Percentiles rank a stretch among this genome's conserved stretches.
Evolutionary conservation across 2,797 vertebrate genomes (phyloP).

Genomic region (Poeciliopsis infans): DNA sequence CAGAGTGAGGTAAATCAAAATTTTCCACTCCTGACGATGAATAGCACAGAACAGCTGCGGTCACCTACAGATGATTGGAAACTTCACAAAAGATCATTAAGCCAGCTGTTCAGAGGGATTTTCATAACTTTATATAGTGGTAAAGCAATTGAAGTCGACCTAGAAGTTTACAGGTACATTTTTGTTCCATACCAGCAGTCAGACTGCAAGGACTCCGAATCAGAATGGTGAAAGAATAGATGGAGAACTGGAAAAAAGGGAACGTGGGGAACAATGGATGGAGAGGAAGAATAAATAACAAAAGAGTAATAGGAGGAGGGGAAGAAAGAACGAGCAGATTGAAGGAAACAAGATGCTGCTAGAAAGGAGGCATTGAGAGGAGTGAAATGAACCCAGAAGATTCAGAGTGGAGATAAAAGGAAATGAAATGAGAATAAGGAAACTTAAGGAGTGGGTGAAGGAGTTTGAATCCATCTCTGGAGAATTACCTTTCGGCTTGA

Average conservation of each 20-base stretch:
- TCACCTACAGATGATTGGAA: constrained; percentile 8
- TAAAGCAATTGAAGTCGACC: constrained; percentile 23
- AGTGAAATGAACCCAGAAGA: not conserved
- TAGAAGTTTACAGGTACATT: constrained; percentile 42
- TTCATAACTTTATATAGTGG: not conserved
- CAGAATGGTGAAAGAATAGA: constrained; percentile 47
- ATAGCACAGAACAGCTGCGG: constrained; percentile 13
- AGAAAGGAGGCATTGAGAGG: constrained; percentile 8
- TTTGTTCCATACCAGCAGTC: constrained; percentile 31
- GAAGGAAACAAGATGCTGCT: constrained; percentile 20
- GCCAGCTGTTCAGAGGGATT: constrained; percentile 4
- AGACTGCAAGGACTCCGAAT: constrained; percentile 27
- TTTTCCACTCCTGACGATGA: constrained; percentile 39
- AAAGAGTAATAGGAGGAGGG: constrained; percentile 9
- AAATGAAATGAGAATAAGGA: constrained; percentile 33
- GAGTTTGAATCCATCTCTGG: constrained; percentile 47
- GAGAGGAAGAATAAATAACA: constrained; percentile 9
- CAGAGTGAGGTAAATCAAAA: constrained; percentile 38
- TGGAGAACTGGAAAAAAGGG: constrained; percentile 9
- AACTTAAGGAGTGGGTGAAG: constrained; percentile 22
- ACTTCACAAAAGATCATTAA: not conserved
- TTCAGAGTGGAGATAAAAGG: constrained; percentile 12
- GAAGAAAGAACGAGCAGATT: constrained; percentile 13
- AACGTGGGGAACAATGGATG: constrained; percentile 4
- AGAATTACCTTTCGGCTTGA: constrained; percentile 60